Conservation (phyloP, 2,888 invertebrate species). For the Diplazon laetatorius region DNA sequence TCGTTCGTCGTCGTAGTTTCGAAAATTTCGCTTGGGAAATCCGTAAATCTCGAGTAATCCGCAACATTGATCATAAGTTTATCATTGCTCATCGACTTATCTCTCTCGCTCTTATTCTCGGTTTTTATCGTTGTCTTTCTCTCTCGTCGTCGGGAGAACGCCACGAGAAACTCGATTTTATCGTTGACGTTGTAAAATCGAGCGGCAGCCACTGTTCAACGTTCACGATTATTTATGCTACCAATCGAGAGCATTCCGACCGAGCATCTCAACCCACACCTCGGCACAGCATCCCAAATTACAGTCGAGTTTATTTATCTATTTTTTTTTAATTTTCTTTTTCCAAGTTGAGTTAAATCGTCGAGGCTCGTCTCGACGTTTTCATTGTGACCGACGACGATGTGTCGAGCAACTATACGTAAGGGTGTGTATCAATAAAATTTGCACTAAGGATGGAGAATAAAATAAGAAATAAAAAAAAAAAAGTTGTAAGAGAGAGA, state of each 20-base stretch:
- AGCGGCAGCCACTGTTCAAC: conserved; percentile 66
- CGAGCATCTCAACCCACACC: conserved; percentile 31
- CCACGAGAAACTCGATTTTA: conserved; percentile 59
- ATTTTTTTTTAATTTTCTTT: too few relatives aligned
- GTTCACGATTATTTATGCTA: conserved; percentile 66
- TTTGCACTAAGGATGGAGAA: background rate
- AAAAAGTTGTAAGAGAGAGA: background rate
- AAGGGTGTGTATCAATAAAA: conserved; percentile 46
- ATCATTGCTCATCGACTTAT: too few relatives aligned
- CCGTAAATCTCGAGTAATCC: too few relatives aligned
- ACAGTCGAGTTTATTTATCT: too few relatives aligned
- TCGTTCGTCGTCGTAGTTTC: too few relatives aligned
- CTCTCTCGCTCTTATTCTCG: background rate
- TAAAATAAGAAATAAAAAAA: background rate
- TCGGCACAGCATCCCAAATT: background rate
- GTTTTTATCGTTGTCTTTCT: conserved; percentile 25
- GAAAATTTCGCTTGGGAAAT: too few relatives aligned
- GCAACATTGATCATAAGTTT: too few relatives aligned
- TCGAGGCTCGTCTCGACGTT: conserved; percentile 17
- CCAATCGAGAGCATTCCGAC: conserved; percentile 66
- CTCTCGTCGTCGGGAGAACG: conserved; percentile 23
- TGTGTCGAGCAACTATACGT: conserved; percentile 3
- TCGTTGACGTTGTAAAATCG: conserved; percentile 68
- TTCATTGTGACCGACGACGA: conserved; percentile 2
- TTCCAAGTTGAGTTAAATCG: conserved; percentile 34